Evolutionary conservation across 2,797 vertebrate genomes (phyloP), one percentile per base, ranked within the genome.

Genomic region (Tolypeutes matacus): DNA sequence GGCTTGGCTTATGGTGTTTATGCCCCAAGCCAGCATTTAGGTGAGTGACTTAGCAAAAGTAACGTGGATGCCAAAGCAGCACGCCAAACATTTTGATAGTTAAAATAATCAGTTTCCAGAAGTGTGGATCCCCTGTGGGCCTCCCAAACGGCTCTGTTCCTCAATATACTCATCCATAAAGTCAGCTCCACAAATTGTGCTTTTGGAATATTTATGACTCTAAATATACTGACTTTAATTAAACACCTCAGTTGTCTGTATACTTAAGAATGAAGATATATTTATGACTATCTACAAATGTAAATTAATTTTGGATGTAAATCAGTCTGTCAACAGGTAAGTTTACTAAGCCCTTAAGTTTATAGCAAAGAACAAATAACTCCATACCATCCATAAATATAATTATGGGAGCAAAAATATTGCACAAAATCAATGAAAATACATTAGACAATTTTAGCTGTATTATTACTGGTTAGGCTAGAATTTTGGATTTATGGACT

Each of bases 151-250:
- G 1, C 31, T 29, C 27, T 39, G 2, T 84, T 76, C 4, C 31
- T 82, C 31, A 62, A 1, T 29, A 39, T 62, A 62, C 11, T n/a
- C 21, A 78, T 7, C 3, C 27, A 1, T 36, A 82, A 27, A 39
- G 20, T 39, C 6, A 20, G 49, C 6, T 65, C 65, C 18, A 84
- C 0, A 9, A n/a, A 42, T 2, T 58, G 13, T 7, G 13, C 1
- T 51, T 29, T 73, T 20, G 29, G 9, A 6, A 29, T 60, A 88
- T 46, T 21, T 23, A 14, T 51, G 31, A 53, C 29, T 69, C 42
- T 60, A 80, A 80, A 89, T 60, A 17, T 83, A 25, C 85, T 89
- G 3, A 65, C 64, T 93, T 96, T 84, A 70, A 65, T 73, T 91
- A 10, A 29, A 46, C 51, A 31, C 34, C 5, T 53, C 9, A 11